Evolutionary conservation across 2,797 vertebrate genomes (phyloP).

Genomic region (Protonibea diacanthus): DNA sequence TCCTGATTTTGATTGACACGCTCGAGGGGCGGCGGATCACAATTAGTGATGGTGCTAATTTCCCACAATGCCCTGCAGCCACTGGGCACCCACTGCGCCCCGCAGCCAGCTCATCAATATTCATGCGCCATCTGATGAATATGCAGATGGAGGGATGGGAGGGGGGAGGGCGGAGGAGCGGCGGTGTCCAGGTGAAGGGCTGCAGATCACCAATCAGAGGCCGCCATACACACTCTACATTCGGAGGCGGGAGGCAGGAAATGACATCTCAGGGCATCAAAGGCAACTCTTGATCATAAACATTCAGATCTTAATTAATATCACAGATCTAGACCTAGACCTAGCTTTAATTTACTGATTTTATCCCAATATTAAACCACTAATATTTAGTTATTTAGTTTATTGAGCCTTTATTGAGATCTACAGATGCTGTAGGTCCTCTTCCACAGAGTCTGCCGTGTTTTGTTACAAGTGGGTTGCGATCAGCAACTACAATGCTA

Average conservation of each 20-base stretch:
- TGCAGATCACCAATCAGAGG: conserved; percentile 68
- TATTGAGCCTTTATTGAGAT: neutral
- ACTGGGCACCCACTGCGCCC: conserved; percentile 86
- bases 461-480: no score
- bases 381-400: neutral
- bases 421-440: no score
- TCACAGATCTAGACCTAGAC: conserved; percentile 9
- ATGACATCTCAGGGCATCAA: conserved; percentile 46
- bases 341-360: neutral
- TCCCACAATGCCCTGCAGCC: conserved; percentile 91
- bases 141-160: conserved; percentile 69
- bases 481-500: no score
- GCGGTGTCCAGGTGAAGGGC: conserved; percentile 84
- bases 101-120: conserved; percentile 86
- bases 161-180: neutral
- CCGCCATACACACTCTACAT: conserved; percentile 4
- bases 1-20: conserved; percentile 82
- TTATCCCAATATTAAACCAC: conserved; percentile 6
- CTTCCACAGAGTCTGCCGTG: no score
- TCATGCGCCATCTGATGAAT: conserved; percentile 86
- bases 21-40: conserved; percentile 83
- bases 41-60: conserved; percentile 90
- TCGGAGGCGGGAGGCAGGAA: conserved; percentile 60
- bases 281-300: conserved; percentile 29
- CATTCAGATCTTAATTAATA: conserved; percentile 21